Conservation (phyloP, 2,888 invertebrate species). For the Hemicrepidius hirtus region DNA sequence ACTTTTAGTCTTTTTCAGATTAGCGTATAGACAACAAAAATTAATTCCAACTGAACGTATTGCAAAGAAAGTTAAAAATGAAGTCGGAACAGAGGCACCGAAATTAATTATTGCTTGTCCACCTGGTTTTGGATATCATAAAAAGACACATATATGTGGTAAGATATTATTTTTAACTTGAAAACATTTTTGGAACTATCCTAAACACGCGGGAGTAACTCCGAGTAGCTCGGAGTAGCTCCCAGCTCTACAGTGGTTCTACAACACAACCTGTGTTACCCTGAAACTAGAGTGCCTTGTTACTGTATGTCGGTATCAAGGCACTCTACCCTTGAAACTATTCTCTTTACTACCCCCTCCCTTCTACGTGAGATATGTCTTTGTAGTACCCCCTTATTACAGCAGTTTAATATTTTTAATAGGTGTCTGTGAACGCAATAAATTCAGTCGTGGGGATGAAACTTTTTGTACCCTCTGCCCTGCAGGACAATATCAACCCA, state of each 20-base stretch:
- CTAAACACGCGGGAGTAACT: too few relatives aligned
- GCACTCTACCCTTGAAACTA: too few relatives aligned
- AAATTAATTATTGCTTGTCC: slow-evolving; percentile 67
- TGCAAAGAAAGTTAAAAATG: slow-evolving; percentile 36
- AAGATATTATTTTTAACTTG: too few relatives aligned
- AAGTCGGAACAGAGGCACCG: slow-evolving; percentile 60
- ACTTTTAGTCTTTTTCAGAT: slow-evolving; percentile 59
- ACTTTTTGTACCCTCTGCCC: slow-evolving; percentile 68
- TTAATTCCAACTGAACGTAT: slow-evolving; percentile 40
- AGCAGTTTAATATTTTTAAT: slow-evolving; percentile 45
- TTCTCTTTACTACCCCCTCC: too few relatives aligned
- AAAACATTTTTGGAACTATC: too few relatives aligned
- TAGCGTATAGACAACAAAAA: slow-evolving; percentile 49
- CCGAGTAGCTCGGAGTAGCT: too few relatives aligned
- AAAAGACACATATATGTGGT: slow-evolving; percentile 68
- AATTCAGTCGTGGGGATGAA: slow-evolving; percentile 66
- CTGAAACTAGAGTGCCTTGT: too few relatives aligned
- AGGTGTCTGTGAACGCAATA: slow-evolving; percentile 69
- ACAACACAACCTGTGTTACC: too few relatives aligned
- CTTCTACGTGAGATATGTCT: too few relatives aligned
- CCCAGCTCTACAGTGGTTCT: too few relatives aligned
- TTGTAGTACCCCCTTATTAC: too few relatives aligned
- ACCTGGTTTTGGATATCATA: slow-evolving; percentile 68
- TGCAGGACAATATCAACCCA: slow-evolving; percentile 67
- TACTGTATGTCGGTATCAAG: too few relatives aligned